Evolutionary conservation across 1,140 invertebrate species (phyloP).

Genomic region (Diachasmimorpha longicaudata): DNA sequence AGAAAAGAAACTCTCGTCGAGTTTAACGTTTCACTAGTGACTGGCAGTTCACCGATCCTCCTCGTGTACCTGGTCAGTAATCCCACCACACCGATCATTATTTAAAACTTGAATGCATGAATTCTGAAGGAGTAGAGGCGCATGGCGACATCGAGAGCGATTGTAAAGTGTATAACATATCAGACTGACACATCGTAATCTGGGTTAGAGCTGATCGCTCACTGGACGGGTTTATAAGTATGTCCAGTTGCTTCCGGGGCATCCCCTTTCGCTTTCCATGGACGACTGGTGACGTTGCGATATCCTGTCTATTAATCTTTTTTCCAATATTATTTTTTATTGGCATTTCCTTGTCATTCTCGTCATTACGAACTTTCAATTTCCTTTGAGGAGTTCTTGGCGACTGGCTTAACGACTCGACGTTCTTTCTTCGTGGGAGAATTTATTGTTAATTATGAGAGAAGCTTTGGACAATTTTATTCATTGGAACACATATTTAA

Average conservation of each 20-base stretch:
- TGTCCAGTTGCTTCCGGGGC: neutral
- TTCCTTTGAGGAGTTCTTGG: neutral
- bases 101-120: neutral
- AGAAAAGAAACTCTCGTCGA: slow-evolving; percentile 44
- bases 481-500: no score
- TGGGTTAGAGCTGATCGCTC: neutral
- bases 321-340: slow-evolving; percentile 1
- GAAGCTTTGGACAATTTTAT: no score
- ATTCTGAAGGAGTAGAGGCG: no score
- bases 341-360: neutral
- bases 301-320: neutral
- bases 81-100: neutral
- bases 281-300: neutral
- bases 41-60: slow-evolving; percentile 30
- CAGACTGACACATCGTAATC: neutral
- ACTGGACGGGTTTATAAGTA: slow-evolving; percentile 4
- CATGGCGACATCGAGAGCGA: neutral
- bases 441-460: neutral
- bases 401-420: neutral
- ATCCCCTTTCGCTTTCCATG: slow-evolving; percentile 1
- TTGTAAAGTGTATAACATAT: neutral
- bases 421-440: neutral
- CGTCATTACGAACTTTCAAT: neutral
- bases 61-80: neutral
- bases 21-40: slow-evolving; percentile 52